A percentile compares a stretch with the other conserved stretches of the same genome.
Conservation (phyloP, 2,797 vertebrate species). For the Arremon brunneinucha region DNA sequence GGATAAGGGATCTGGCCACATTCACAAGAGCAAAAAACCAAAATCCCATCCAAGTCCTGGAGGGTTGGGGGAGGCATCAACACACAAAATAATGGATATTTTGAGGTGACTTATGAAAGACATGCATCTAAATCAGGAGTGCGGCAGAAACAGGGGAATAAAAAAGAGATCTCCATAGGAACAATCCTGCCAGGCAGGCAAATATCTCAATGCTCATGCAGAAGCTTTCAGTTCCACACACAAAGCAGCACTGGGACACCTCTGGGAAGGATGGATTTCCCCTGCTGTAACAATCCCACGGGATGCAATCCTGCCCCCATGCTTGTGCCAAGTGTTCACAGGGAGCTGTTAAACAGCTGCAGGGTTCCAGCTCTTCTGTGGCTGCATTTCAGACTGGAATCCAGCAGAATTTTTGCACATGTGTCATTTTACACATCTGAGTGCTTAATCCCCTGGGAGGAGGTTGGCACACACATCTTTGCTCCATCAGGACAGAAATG, state of each 20-base stretch:
- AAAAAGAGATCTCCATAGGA: background rate
- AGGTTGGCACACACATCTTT: background rate
- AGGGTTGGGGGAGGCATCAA: background rate
- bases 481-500: background rate
- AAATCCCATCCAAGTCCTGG: background rate
- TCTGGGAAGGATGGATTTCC: background rate
- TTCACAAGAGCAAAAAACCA: background rate
- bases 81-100: background rate
- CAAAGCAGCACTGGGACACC: background rate
- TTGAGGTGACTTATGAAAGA: background rate
- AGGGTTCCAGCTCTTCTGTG: background rate
- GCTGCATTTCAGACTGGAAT: background rate
- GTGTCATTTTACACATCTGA: constrained; percentile 16
- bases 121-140: background rate
- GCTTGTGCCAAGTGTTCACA: background rate
- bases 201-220: background rate
- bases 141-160: background rate
- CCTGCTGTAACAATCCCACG: background rate
- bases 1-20: background rate
- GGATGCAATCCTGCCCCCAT: background rate
- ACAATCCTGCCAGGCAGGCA: background rate
- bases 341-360: background rate
- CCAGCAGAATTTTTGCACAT: background rate
- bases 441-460: background rate
- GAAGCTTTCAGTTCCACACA: background rate